These are phyloP conservation scores for Aurelia aurita complex sp. Pacific DNA, from an alignment of 30 jellyfish, hydroid and myxozoan species.

Conservation along the genomic window DNA sequence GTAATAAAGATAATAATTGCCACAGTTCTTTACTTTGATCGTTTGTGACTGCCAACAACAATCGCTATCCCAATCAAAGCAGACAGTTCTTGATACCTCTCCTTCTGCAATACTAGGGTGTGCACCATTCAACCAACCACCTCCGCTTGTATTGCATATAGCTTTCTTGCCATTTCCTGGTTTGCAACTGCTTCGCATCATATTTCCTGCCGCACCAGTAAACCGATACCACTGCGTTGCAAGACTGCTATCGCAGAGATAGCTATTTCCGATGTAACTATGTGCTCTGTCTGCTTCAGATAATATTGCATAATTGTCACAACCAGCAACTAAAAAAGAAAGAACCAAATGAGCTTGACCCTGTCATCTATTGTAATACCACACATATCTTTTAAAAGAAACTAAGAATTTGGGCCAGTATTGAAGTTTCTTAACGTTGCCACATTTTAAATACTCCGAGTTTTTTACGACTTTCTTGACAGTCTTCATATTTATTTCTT, in stretches of 20 bases:
- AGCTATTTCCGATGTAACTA: background rate
- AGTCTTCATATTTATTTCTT: too few relatives aligned
- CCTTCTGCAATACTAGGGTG: constrained; percentile 4
- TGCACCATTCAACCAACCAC: constrained; percentile 17
- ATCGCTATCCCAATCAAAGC: constrained; percentile 10
- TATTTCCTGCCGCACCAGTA: constrained; percentile 20
- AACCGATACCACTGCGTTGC: constrained; percentile 13
- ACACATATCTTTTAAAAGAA: too few relatives aligned
- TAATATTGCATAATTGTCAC: background rate
- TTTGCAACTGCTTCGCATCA: constrained; percentile 6
- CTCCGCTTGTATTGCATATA: constrained; percentile 18
- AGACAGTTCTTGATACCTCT: constrained; percentile 9
- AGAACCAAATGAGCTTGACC: too few relatives aligned
- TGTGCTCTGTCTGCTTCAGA: background rate
- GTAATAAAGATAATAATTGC: background rate
- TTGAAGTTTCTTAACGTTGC: too few relatives aligned
- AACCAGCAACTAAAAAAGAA: too few relatives aligned
- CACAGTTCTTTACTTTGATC: background rate
- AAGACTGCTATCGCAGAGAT: background rate
- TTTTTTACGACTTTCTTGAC: too few relatives aligned
- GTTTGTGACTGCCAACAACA: background rate
- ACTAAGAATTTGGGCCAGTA: too few relatives aligned
- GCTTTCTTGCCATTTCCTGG: background rate
- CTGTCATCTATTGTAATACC: too few relatives aligned
- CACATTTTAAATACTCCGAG: too few relatives aligned